Conservation (phyloP, 2,888 invertebrate genomes). For the Carpatolechia fugitivella region DNA sequence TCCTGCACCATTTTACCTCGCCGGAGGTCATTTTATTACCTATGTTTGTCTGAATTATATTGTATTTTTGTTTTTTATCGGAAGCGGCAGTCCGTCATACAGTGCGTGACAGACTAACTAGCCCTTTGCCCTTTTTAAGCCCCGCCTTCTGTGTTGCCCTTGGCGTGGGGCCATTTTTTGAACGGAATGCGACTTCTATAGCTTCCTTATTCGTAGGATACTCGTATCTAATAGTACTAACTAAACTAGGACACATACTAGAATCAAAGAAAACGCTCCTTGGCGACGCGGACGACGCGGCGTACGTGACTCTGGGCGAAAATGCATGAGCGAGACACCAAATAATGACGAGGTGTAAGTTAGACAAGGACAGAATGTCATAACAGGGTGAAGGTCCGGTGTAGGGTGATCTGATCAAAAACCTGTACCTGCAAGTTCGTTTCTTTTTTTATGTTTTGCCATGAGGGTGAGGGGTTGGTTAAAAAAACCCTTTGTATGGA, state of each 20-base stretch:
- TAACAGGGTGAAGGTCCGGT: conserved; percentile 29
- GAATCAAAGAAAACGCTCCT: background rate
- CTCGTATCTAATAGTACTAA: too few species aligned
- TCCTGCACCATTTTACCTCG: too few species aligned
- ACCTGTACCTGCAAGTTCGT: conserved; percentile 5
- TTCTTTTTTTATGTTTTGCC: background rate
- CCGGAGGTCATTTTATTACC: too few species aligned
- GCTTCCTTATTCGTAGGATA: too few species aligned
- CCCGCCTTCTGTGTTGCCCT: too few species aligned
- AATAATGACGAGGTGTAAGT: background rate
- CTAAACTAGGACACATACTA: background rate
- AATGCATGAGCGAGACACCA: background rate
- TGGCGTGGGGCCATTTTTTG: too few species aligned
- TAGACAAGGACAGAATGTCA: background rate
- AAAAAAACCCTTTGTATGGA: conserved; percentile 2
- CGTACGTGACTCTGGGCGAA: background rate
- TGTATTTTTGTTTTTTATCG: too few species aligned
- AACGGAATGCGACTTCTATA: too few species aligned
- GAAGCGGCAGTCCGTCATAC: too few species aligned
- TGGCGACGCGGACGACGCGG: conserved; percentile 2
- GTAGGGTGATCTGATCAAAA: conserved; percentile 13
- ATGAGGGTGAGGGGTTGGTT: background rate
- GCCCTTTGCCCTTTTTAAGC: too few species aligned
- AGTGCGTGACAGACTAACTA: too few species aligned
- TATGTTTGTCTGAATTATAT: too few species aligned